These are phyloP conservation scores for Pseudomugil tenellus DNA, from an alignment of 2,797 vertebrate species.

Conservation along the genomic window DNA sequence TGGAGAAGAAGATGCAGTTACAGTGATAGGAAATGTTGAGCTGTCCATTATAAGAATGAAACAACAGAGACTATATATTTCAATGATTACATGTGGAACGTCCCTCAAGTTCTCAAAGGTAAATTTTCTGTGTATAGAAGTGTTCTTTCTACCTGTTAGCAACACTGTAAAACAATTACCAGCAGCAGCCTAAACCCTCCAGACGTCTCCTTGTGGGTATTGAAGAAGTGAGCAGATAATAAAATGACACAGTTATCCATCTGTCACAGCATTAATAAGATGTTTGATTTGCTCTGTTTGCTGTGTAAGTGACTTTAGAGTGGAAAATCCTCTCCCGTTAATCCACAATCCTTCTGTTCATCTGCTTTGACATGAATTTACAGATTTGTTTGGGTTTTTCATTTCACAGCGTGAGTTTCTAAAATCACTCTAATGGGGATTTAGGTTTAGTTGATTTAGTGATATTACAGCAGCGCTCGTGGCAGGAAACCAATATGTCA, in stretches of 20 bases:
- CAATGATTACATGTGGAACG: conserved; percentile 10
- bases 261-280: conserved; percentile 80
- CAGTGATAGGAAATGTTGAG: neutral
- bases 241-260: conserved; percentile 81
- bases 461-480: conserved; percentile 55
- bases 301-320: conserved; percentile 69
- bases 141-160: conserved; percentile 59
- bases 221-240: conserved; percentile 76
- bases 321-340: conserved; percentile 78
- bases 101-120: conserved; percentile 10
- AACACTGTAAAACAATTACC: conserved; percentile 69
- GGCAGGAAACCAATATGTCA: conserved; percentile 39
- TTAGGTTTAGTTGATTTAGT: conserved; percentile 66
- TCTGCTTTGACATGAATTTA: conserved; percentile 79
- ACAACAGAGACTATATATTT: neutral
- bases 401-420: conserved; percentile 56
- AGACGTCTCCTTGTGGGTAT: conserved; percentile 67
- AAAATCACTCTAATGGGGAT: conserved; percentile 69
- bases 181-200: conserved; percentile 59
- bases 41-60: neutral
- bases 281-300: conserved; percentile 80
- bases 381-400: conserved; percentile 76
- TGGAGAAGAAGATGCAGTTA: conserved; percentile 3
- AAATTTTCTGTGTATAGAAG: conserved; percentile 26
- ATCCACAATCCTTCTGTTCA: conserved; percentile 81